phyloP scores from a whole-genome alignment of 2,888 invertebrate species.

The Eurytoma californica region DNA sequence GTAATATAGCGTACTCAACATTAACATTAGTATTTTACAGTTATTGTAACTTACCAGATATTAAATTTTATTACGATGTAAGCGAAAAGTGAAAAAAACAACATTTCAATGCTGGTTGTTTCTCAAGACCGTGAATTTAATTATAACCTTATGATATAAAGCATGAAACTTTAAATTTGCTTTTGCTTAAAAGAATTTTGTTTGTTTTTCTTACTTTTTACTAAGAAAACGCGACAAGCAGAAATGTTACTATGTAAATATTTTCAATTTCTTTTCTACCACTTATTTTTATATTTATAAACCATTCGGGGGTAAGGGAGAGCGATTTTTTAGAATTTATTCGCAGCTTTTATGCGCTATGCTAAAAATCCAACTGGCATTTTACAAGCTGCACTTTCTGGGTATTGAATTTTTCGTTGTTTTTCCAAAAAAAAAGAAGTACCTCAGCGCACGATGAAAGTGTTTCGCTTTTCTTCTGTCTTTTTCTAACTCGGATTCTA shows the following conservation, averaged over 20 bases:
- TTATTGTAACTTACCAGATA: too few relatives aligned
- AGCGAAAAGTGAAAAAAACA: too few relatives aligned
- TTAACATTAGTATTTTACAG: too few relatives aligned
- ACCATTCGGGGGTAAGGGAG: background rate
- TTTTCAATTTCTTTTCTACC: background rate
- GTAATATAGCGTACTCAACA: too few relatives aligned
- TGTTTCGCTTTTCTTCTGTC: background rate
- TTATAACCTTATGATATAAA: too few relatives aligned
- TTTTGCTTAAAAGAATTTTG: too few relatives aligned
- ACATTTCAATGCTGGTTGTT: too few relatives aligned
- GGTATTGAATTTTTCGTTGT: conserved; percentile 37
- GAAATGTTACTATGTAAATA: background rate
- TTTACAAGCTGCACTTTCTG: conserved; percentile 31
- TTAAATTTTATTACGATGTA: too few relatives aligned
- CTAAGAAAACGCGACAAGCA: background rate
- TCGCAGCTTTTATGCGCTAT: conserved; percentile 14
- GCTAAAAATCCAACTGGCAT: background rate
- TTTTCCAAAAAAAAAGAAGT: background rate
- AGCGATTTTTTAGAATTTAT: conserved; percentile 27
- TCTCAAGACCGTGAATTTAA: too few relatives aligned
- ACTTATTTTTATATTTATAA: conserved; percentile 21
- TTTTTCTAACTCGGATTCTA: background rate
- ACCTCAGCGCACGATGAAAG: conserved; percentile 1
- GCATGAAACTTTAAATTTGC: too few relatives aligned
- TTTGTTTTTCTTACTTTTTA: too few relatives aligned